Percentiles rank a stretch among this genome's conserved stretches.
Evolutionary conservation across 2,888 invertebrate genomes (phyloP).

Genomic region (Ophioninae sp.): DNA sequence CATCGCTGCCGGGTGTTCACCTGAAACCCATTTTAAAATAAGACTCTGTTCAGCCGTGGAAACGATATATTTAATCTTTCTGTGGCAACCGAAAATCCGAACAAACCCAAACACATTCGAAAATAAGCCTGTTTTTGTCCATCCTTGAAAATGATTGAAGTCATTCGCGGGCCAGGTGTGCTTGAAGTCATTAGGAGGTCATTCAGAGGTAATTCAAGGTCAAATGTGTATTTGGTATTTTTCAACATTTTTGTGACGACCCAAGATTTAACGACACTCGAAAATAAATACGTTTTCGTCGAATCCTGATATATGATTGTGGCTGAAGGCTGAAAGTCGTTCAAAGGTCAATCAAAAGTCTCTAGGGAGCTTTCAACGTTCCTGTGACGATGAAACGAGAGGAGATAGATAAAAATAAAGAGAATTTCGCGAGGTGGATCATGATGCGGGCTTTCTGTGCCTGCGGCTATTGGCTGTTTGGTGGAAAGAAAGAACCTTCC

Average conservation of each 20-base stretch:
- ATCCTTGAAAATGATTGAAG: no score
- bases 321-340: conserved; percentile 17
- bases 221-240: no score
- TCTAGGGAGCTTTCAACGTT: conserved; percentile 51
- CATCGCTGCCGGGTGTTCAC: conserved; percentile 83
- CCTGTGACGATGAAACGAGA: conserved; percentile 8
- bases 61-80: no score
- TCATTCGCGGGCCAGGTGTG: no score
- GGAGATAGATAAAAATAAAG: conserved; percentile 45
- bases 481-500: conserved; percentile 26
- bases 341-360: conserved; percentile 49
- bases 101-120: no score
- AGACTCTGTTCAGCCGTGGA: not conserved
- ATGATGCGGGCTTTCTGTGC: conserved; percentile 19
- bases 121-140: no score
- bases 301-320: not conserved
- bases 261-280: not conserved
- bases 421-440: conserved; percentile 41
- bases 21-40: conserved; percentile 71
- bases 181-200: no score
- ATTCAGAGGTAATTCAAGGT: no score
- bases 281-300: not conserved
- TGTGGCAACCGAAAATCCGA: no score
- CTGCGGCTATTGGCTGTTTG: conserved; percentile 22
- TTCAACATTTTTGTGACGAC: no score